Conservation (phyloP, 2,113 vertebrate genomes). For the Chiloscyllium plagiosum region DNA sequence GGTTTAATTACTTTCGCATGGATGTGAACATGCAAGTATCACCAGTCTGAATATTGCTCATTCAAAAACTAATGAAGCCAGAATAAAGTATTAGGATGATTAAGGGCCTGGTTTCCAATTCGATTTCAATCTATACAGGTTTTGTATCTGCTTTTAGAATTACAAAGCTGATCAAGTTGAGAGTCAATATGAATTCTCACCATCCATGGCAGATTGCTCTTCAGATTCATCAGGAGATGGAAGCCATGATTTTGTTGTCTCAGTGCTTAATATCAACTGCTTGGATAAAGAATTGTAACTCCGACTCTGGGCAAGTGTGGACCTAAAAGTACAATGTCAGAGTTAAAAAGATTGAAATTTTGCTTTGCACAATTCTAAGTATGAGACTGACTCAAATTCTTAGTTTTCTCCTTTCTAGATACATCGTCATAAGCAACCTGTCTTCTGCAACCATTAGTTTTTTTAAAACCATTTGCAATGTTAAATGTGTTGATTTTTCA, state of each 20-base stretch:
- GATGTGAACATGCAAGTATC: neutral
- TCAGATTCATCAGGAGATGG: conserved; percentile 78
- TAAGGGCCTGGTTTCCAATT: neutral
- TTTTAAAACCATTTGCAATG: neutral
- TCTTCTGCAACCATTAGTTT: neutral
- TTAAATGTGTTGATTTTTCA: neutral
- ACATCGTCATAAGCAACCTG: neutral
- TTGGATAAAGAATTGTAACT: conserved; percentile 90
- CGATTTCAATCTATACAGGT: neutral
- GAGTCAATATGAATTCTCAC: conserved; percentile 47
- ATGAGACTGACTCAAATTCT: neutral
- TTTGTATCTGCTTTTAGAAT: neutral
- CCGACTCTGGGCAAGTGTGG: conserved; percentile 77
- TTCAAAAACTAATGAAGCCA: neutral
- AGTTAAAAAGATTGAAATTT: neutral
- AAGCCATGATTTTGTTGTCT: conserved; percentile 79
- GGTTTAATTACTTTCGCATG: neutral
- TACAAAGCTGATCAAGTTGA: neutral
- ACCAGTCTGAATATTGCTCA: neutral
- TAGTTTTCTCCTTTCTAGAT: neutral
- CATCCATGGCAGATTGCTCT: conserved; percentile 57
- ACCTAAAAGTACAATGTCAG: conserved; percentile 56
- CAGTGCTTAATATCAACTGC: conserved; percentile 96
- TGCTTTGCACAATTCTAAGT: neutral
- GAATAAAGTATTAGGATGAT: neutral